These are phyloP conservation scores for Willowsia nigromaculata DNA, from an alignment of 2,888 invertebrate species.

Conservation along the genomic window DNA sequence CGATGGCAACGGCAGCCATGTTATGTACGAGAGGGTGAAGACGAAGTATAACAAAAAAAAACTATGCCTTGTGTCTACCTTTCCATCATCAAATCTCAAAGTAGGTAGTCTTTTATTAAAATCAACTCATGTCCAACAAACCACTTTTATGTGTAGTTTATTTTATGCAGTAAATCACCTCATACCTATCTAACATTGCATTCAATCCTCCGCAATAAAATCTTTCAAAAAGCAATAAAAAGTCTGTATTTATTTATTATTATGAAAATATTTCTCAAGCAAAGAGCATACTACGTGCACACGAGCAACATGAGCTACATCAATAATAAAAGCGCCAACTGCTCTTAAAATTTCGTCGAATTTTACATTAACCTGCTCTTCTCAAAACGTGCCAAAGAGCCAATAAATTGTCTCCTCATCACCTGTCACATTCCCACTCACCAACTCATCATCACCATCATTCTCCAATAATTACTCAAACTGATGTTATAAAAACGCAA, in stretches of 20 bases:
- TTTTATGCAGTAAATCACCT: neutral
- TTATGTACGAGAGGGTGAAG: neutral
- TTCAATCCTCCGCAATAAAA: neutral
- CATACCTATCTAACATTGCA: neutral
- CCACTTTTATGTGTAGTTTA: neutral
- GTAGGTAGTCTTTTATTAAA: neutral
- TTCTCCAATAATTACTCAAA: neutral
- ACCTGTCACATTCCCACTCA: neutral
- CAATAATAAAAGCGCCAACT: neutral
- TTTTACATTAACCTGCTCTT: neutral
- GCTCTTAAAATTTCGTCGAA: neutral
- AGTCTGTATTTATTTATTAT: neutral
- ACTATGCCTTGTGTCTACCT: no score
- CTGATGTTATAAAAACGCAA: no score
- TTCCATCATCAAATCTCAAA: no score
- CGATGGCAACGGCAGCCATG: neutral
- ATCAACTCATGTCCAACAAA: neutral
- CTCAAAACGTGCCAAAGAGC: slow-evolving; percentile 3
- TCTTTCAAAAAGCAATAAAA: neutral
- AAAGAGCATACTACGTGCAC: no score
- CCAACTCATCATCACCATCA: neutral
- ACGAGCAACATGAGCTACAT: neutral
- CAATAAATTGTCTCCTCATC: neutral
- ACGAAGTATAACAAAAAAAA: no score
- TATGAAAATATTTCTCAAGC: slow-evolving; percentile 12